Evolutionary conservation across 2,797 vertebrate species (phyloP).

Genomic region (Delichon dasypus): DNA sequence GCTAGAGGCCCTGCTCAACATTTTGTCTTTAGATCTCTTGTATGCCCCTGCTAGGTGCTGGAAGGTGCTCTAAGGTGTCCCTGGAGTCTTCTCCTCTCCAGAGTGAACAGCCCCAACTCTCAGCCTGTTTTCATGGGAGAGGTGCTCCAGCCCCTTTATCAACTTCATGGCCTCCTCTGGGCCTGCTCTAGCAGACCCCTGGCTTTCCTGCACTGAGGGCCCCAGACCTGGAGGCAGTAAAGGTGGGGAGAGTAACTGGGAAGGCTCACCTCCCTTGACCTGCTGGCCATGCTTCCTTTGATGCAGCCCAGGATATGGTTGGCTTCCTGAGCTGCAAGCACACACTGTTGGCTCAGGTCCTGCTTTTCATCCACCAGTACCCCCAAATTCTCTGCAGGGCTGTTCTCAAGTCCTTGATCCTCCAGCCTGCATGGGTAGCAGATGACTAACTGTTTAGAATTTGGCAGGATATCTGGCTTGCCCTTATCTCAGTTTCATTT

Average conservation of each 20-base stretch:
- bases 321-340: fast-evolving
- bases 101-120: background rate
- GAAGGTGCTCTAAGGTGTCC: background rate
- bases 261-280: background rate
- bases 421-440: background rate
- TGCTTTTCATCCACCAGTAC: background rate
- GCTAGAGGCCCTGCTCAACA: background rate
- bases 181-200: fast-evolving
- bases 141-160: fast-evolving
- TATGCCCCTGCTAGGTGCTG: background rate
- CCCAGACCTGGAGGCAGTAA: fast-evolving
- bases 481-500: background rate
- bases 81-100: background rate
- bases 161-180: background rate
- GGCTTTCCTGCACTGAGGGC: background rate
- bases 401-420: background rate
- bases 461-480: background rate
- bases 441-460: background rate
- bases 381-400: background rate
- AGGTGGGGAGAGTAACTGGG: background rate
- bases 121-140: background rate
- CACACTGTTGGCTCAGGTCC: fast-evolving
- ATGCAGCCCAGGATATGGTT: background rate
- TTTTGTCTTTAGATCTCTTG: background rate
- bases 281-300: background rate